A percentile compares a stretch with the other conserved stretches of the same genome.
These are phyloP conservation scores for Drosophila nigritarsus DNA, from an alignment of 2,888 invertebrate species.

Conservation along the genomic window DNA sequence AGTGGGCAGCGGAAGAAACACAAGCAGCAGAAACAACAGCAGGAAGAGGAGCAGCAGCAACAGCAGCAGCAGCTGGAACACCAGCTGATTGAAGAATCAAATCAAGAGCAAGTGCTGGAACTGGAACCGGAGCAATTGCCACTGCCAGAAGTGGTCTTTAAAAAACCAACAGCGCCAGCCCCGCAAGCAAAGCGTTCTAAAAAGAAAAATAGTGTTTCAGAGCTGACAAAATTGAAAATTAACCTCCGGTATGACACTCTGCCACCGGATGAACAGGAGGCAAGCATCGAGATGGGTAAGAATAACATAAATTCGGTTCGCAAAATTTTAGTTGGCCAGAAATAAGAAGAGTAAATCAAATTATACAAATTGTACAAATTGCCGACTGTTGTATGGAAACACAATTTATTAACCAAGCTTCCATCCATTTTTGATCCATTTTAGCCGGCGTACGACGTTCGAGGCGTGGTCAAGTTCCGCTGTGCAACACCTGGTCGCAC, in stretches of 20 bases:
- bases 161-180: slow-evolving; percentile 56
- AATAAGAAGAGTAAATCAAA: neutral
- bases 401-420: neutral
- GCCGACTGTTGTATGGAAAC: neutral
- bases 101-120: neutral
- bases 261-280: neutral
- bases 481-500: slow-evolving; percentile 50
- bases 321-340: neutral
- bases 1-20: neutral
- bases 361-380: no score
- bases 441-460: slow-evolving; percentile 70
- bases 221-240: slow-evolving; percentile 24
- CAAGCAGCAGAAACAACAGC: neutral
- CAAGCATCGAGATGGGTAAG: slow-evolving; percentile 39
- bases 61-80: neutral
- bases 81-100: neutral
- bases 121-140: neutral
- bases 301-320: neutral
- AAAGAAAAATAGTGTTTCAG: neutral
- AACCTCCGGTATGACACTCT: slow-evolving; percentile 5
- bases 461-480: slow-evolving; percentile 69
- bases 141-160: slow-evolving; percentile 42
- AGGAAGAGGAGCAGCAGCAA: neutral
- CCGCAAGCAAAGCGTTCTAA: slow-evolving; percentile 33
- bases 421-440: neutral